Conservation (phyloP, 2,797 vertebrate genomes). For the Helostoma temminkii region DNA sequence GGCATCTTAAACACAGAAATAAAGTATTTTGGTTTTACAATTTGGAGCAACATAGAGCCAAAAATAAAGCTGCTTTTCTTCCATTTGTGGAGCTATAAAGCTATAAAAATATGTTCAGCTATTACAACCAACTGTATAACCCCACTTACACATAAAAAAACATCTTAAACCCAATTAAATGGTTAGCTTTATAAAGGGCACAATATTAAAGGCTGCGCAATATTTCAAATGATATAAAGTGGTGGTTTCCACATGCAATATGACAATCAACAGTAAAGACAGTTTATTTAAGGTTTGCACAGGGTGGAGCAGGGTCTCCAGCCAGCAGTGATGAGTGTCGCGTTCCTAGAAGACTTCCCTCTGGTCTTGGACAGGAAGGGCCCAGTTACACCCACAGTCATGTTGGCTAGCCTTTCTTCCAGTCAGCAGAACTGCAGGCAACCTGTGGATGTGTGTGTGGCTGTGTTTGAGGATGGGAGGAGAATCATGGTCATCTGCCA, state of each 20-base stretch:
- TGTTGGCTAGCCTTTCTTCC: constrained; percentile 41
- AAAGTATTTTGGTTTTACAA: constrained; percentile 20
- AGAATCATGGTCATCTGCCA: neutral
- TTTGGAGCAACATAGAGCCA: neutral
- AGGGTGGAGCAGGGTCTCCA: constrained; percentile 49
- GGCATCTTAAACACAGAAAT: neutral
- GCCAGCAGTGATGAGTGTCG: constrained; percentile 37
- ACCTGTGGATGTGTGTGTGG: constrained; percentile 19
- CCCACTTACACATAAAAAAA: neutral
- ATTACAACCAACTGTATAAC: neutral
- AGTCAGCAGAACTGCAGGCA: constrained; percentile 38
- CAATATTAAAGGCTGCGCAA: constrained; percentile 7
- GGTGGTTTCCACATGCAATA: constrained; percentile 24
- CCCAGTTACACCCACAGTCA: constrained; percentile 50
- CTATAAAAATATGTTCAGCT: constrained; percentile 18
- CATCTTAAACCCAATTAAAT: neutral
- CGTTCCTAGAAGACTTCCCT: constrained; percentile 44
- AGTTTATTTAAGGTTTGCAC: constrained; percentile 38
- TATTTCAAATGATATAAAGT: constrained; percentile 12
- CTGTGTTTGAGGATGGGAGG: constrained; percentile 5
- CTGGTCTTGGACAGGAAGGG: constrained; percentile 61
- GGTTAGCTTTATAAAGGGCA: neutral
- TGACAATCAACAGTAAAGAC: constrained; percentile 22
- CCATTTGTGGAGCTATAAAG: constrained; percentile 7
- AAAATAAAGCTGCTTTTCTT: constrained; percentile 20